Evolutionary conservation across 2,888 invertebrate genomes (phyloP).

Genomic region (Morpho helenor): DNA sequence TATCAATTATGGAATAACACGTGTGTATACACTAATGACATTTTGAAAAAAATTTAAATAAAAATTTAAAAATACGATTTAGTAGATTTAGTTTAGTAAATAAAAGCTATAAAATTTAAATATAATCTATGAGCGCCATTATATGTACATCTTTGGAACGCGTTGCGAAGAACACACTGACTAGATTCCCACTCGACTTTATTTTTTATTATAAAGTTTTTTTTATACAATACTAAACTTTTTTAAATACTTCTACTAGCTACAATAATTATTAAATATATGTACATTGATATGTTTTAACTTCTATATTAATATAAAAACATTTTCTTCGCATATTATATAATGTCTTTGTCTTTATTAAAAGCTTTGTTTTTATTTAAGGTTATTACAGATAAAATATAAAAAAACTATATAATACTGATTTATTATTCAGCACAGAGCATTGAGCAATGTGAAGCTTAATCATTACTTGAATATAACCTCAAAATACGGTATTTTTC

Average conservation of each 20-base stretch:
- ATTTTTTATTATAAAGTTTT: conserved; percentile 28
- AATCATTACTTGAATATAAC: too few species aligned
- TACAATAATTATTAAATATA: conserved; percentile 1
- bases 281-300: conserved; percentile 14
- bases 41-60: neutral
- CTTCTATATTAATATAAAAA: neutral
- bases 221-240: conserved; percentile 16
- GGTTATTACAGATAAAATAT: too few species aligned
- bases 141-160: conserved; percentile 76
- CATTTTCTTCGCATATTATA: conserved; percentile 16
- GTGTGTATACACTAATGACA: too few species aligned
- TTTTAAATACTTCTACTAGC: conserved; percentile 20
- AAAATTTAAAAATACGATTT: neutral
- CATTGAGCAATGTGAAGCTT: too few species aligned
- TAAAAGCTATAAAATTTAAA: conserved; percentile 15
- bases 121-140: conserved; percentile 51
- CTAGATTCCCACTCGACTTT: conserved; percentile 69
- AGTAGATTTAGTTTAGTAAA: conserved; percentile 12
- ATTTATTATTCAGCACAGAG: too few species aligned
- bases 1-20: too few species aligned
- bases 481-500: too few species aligned
- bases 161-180: conserved; percentile 74
- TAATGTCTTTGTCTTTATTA: neutral
- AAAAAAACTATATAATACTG: too few species aligned
- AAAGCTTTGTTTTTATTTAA: too few species aligned